A percentile compares a stretch with the other conserved stretches of the same genome.
These are phyloP conservation scores for Cylas formicarius DNA, from an alignment of 1,140 invertebrate genomes.

Conservation along the genomic window DNA sequence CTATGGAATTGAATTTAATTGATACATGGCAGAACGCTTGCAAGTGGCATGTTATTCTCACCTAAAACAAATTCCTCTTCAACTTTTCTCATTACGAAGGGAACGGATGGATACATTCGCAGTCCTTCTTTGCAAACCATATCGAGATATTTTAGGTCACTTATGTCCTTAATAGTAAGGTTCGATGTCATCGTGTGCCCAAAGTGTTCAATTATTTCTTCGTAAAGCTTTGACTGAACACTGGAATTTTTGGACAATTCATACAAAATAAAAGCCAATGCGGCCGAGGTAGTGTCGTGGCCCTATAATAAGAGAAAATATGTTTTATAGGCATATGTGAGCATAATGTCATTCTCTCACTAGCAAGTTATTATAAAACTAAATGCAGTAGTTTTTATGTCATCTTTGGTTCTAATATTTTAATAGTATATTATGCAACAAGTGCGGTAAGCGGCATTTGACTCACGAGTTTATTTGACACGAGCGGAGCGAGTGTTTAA, in stretches of 20 bases:
- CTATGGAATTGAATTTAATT: too few species aligned
- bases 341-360: neutral
- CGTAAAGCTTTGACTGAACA: slow-evolving; percentile 36
- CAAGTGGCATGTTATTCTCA: too few species aligned
- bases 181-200: slow-evolving; percentile 34
- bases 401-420: too few species aligned
- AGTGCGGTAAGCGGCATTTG: too few species aligned
- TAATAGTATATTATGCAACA: too few species aligned
- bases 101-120: slow-evolving; percentile 65
- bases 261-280: slow-evolving; percentile 37
- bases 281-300: slow-evolving; percentile 55
- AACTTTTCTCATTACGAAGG: slow-evolving; percentile 56
- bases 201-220: neutral
- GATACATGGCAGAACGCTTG: too few species aligned
- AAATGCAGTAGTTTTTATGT: too few species aligned
- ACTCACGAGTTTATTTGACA: too few species aligned
- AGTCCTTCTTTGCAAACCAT: slow-evolving; percentile 63
- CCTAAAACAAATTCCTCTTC: too few species aligned
- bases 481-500: too few species aligned
- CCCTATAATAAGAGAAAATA: slow-evolving; percentile 47
- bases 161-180: slow-evolving; percentile 54
- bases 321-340: neutral
- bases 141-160: slow-evolving; percentile 65
- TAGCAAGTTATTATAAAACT: slow-evolving; percentile 13
- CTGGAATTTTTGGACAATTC: slow-evolving; percentile 35